Percentiles rank a stretch among this genome's conserved stretches.
Evolutionary conservation across 2,888 invertebrate genomes (phyloP).

Genomic region (Cephus sareptanus): DNA sequence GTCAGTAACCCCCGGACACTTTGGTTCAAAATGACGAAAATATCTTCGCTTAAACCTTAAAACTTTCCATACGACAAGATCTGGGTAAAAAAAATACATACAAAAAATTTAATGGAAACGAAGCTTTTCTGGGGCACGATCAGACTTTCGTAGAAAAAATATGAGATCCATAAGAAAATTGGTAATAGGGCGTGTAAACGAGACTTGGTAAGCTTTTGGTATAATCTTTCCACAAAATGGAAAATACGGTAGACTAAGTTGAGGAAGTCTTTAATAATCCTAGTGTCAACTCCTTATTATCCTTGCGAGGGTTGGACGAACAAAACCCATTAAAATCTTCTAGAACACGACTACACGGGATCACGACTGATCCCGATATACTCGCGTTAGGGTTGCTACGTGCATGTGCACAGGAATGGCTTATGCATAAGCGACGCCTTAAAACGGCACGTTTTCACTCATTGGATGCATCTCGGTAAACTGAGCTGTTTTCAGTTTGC

Average conservation of each 20-base stretch:
- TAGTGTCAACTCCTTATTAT: conserved; percentile 49
- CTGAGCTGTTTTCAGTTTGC: neutral
- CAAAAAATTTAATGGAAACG: neutral
- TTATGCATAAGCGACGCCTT: conserved; percentile 44
- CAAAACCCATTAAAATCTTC: conserved; percentile 36
- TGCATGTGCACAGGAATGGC: conserved; percentile 31
- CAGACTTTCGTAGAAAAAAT: neutral
- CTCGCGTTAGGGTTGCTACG: conserved; percentile 13
- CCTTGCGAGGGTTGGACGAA: conserved; percentile 34
- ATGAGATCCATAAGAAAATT: neutral
- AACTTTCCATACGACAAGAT: neutral
- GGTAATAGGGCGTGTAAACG: neutral
- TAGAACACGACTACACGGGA: conserved; percentile 33
- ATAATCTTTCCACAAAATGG: neutral
- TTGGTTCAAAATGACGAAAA: neutral
- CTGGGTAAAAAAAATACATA: neutral
- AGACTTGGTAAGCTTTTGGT: neutral
- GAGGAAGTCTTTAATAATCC: conserved; percentile 47
- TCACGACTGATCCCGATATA: conserved; percentile 12
- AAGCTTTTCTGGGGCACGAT: neutral
- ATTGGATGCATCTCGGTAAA: conserved; percentile 24
- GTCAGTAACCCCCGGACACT: conserved; percentile 1
- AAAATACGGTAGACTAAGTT: conserved; percentile 5
- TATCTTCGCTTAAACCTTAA: neutral
- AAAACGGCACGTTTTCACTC: conserved; percentile 19